Conservation (phyloP, 2,888 invertebrate species). For the Psylliodes chrysocephalus region DNA sequence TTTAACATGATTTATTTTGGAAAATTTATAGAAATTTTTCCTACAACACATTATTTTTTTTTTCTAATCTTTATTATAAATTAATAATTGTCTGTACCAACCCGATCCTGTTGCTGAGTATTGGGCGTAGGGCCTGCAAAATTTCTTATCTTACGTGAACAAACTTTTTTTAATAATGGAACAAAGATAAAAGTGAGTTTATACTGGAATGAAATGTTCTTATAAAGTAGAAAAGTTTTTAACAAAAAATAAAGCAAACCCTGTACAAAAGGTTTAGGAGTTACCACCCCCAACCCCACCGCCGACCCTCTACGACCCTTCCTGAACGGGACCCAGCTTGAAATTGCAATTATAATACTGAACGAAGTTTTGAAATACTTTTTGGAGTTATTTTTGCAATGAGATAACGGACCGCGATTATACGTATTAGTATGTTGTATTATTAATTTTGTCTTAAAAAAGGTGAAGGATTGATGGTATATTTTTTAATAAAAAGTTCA, state of each 20-base stretch:
- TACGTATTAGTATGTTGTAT: constrained; percentile 51
- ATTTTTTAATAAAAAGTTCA: too few species aligned
- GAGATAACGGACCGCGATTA: constrained; percentile 45
- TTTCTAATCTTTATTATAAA: too few species aligned
- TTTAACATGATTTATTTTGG: too few species aligned
- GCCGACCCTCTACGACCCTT: constrained; percentile 34
- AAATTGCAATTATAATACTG: constrained; percentile 57
- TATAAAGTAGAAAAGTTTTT: constrained; percentile 58
- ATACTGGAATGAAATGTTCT: constrained; percentile 59
- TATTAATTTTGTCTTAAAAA: constrained; percentile 42
- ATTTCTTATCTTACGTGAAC: constrained; percentile 46
- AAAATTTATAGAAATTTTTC: too few species aligned
- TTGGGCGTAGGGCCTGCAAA: not conserved
- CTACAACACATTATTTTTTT: too few species aligned
- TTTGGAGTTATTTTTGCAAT: constrained; percentile 45
- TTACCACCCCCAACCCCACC: constrained; percentile 27
- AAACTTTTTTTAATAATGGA: constrained; percentile 58
- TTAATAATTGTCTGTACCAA: too few species aligned
- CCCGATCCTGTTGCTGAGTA: not conserved
- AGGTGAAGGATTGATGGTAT: too few species aligned
- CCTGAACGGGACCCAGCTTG: constrained; percentile 50
- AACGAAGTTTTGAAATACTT: constrained; percentile 53
- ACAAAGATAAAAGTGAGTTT: constrained; percentile 59
- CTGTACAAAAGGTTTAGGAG: constrained; percentile 51
- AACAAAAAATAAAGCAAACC: constrained; percentile 56